phyloP scores from a whole-genome alignment of 2,888 invertebrate species.

The Ichneumoninae sp. region DNA sequence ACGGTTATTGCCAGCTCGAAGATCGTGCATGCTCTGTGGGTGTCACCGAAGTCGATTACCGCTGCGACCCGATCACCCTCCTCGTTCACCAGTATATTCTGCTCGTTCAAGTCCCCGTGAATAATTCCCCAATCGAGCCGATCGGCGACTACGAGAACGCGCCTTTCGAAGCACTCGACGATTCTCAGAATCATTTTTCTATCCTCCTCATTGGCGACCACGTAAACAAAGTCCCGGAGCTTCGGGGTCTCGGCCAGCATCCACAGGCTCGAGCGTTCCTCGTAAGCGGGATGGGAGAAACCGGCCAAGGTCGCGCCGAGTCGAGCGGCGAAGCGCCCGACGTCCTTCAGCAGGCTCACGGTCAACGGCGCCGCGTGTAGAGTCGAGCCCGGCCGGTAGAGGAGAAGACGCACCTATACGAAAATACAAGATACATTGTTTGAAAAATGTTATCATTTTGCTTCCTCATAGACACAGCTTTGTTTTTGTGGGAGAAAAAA shows the following conservation, averaged over 20 bases:
- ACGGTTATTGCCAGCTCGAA: constrained; percentile 94
- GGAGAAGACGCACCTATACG: constrained; percentile 87
- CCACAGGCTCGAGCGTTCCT: constrained; percentile 90
- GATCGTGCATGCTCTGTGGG: constrained; percentile 89
- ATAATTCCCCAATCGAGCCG: constrained; percentile 90
- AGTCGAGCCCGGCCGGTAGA: constrained; percentile 90
- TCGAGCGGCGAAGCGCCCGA: constrained; percentile 90
- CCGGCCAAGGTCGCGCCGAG: constrained; percentile 89
- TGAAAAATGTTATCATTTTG: not conserved
- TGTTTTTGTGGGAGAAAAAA: no score
- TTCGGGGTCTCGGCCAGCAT: constrained; percentile 89
- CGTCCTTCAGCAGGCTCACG: constrained; percentile 88
- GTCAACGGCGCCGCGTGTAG: constrained; percentile 88
- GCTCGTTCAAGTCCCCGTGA: constrained; percentile 96
- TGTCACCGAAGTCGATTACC: constrained; percentile 95
- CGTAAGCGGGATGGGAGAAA: constrained; percentile 90
- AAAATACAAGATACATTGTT: not conserved
- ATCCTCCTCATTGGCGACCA: constrained; percentile 87
- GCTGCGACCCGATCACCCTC: constrained; percentile 86
- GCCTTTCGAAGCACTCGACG: constrained; percentile 87
- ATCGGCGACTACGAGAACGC: constrained; percentile 86
- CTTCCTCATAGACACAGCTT: no score
- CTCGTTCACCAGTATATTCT: constrained; percentile 90
- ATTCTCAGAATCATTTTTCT: constrained; percentile 87
- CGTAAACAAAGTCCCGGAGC: constrained; percentile 89